Evolutionary conservation across 2,888 invertebrate species (phyloP), one percentile per base, ranked within the genome.

Genomic region (Drosophila pseudotakahashii): DNA sequence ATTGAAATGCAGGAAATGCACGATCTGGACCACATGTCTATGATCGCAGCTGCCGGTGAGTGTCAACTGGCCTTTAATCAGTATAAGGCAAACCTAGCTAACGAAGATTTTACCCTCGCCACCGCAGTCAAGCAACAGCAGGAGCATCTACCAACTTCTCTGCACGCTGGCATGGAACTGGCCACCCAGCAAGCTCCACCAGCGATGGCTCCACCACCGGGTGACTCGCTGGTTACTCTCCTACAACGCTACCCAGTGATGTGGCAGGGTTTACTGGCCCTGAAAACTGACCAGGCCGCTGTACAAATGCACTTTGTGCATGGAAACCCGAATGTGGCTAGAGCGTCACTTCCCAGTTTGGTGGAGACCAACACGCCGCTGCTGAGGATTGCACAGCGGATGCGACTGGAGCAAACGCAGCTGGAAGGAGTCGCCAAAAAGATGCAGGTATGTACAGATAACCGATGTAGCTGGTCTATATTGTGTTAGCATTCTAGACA

Each of bases 221-320:
- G 96, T 7, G 97, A 97, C 92, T 96, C 96, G 59, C 93, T 97
- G 78, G 94, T 96, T 78, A 96, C 96, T 93, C 92, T 97, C 58
- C 93, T 97, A 7, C 95, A 98, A 95, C 95, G 97, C 66, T 98
- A 98, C 92, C 98, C 98, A 10, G 96, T 98, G 48, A 97, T 98
- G 96, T 99, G 99, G 99, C 98, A 98, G 93, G 98, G 99, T 1
- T 93, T 97, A 70, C 92, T 99, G 78, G 98, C 98, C 0, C 93
- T 99, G 78, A 99, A 99, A 93, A 99, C 98, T 92, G 99, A 99
- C 93, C 97, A 97, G 87, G 98, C 98, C 7, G 97, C 97, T 32
- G 99, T 99, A 48, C 99, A 99, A 93, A 99, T 99, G 99, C 98
- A 99, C 93, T 98, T 98, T 92, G 98, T 99, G 75, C 97, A 97